Evolutionary conservation across 2,797 vertebrate species (phyloP).

Genomic region (Champsocephalus esox): DNA sequence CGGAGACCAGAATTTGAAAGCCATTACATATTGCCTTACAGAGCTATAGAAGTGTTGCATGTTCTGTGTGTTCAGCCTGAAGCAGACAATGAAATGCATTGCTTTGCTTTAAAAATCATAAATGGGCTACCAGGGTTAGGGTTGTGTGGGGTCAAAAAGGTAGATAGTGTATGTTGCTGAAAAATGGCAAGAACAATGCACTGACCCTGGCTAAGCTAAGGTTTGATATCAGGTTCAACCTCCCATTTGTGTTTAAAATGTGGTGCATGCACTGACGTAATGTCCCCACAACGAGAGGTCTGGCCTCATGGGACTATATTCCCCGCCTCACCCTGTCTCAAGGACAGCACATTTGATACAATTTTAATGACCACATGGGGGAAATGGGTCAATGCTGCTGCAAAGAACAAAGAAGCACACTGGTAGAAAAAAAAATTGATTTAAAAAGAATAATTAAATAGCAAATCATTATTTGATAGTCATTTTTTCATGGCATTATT

Average conservation of each 20-base stretch:
- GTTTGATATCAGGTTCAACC: slow-evolving; percentile 12
- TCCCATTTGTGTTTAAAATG: slow-evolving; percentile 22
- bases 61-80: background rate
- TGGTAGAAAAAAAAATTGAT: slow-evolving; percentile 12
- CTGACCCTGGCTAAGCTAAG: background rate
- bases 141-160: background rate
- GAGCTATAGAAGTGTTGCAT: background rate
- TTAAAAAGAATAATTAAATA: background rate
- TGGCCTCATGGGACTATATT: slow-evolving; percentile 57
- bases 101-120: background rate
- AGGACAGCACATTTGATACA: slow-evolving; percentile 69
- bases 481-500: background rate
- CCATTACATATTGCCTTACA: background rate
- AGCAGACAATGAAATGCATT: no score
- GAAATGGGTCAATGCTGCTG: slow-evolving; percentile 73
- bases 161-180: background rate
- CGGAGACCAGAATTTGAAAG: background rate
- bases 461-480: background rate
- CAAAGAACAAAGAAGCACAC: slow-evolving; percentile 63
- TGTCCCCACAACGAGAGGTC: slow-evolving; percentile 55
- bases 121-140: background rate
- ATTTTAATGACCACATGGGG: slow-evolving; percentile 82
- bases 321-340: slow-evolving; percentile 62
- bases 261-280: slow-evolving; percentile 61
- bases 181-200: slow-evolving; percentile 1